Evolutionary conservation across 2,888 invertebrate genomes (phyloP).

Genomic region (Caenorhabditis sulstoni): DNA sequence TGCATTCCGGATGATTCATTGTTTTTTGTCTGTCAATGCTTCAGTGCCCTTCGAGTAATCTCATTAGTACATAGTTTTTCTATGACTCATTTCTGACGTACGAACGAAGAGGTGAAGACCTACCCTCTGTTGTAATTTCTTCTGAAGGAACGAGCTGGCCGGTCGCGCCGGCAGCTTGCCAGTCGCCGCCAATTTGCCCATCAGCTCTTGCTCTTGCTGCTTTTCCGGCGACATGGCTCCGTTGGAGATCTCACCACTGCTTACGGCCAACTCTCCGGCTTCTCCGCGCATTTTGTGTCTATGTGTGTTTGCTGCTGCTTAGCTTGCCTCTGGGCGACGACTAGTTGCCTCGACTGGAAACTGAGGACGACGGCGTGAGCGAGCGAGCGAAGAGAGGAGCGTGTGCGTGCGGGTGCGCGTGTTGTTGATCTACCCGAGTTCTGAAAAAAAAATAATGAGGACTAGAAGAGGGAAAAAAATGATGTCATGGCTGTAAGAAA

Average conservation of each 20-base stretch:
- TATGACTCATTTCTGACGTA: neutral
- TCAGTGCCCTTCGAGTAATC: neutral
- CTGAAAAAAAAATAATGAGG: slow-evolving; percentile 27
- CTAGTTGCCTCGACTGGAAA: slow-evolving; percentile 16
- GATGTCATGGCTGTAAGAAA: neutral
- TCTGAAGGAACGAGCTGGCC: slow-evolving; percentile 78
- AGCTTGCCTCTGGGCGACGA: neutral
- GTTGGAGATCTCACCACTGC: slow-evolving; percentile 49
- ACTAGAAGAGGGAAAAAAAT: neutral
- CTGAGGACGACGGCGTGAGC: neutral
- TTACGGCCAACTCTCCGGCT: slow-evolving; percentile 66
- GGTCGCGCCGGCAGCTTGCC: slow-evolving; percentile 79
- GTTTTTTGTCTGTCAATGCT: neutral
- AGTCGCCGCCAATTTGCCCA: slow-evolving; percentile 74
- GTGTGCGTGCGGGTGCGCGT: neutral
- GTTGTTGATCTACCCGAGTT: slow-evolving; percentile 47
- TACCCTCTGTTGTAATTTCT: slow-evolving; percentile 79
- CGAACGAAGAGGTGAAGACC: slow-evolving; percentile 13
- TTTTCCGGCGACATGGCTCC: slow-evolving; percentile 74
- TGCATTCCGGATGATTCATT: slow-evolving; percentile 1
- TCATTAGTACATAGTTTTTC: slow-evolving; percentile 4
- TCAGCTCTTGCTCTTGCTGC: slow-evolving; percentile 77
- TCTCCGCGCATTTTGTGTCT: slow-evolving; percentile 66
- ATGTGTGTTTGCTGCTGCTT: neutral
- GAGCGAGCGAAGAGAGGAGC: neutral